phyloP scores from a whole-genome alignment of 2,113 vertebrate genomes.

The Hyperopisus bebe region DNA sequence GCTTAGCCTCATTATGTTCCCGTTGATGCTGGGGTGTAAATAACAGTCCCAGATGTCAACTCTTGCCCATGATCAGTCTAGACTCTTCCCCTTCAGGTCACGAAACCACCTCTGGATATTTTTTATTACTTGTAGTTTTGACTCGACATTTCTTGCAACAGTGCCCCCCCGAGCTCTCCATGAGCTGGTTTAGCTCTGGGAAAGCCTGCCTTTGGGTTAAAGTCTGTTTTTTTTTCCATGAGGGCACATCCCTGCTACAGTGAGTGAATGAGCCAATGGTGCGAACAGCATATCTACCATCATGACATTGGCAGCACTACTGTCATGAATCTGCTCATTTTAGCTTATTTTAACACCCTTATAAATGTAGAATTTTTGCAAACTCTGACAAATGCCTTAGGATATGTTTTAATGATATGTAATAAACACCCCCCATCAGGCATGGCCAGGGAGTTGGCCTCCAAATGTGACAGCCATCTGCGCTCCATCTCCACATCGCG shows the following conservation, averaged over 20 bases:
- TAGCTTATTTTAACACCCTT: background rate
- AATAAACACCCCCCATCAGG: conserved; percentile 35
- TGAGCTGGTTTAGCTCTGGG: background rate
- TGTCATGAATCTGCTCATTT: background rate
- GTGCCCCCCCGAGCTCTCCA: background rate
- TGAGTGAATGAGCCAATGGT: background rate
- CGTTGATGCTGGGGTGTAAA: background rate
- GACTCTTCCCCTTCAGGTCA: background rate
- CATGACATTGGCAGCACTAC: background rate
- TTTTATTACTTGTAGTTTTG: background rate
- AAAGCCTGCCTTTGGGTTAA: background rate
- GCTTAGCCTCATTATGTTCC: background rate
- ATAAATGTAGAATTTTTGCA: background rate
- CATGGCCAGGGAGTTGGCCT: conserved; percentile 57
- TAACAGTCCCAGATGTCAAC: background rate
- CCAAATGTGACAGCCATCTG: conserved; percentile 59
- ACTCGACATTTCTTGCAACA: background rate
- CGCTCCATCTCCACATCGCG: conserved; percentile 59
- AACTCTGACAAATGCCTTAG: background rate
- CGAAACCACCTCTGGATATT: background rate
- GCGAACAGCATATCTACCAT: background rate
- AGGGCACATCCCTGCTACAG: background rate
- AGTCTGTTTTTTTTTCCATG: background rate
- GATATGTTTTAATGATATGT: background rate
- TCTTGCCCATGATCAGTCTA: background rate